Base-by-base conservation (phyloP, 2,797 vertebrate species). In the Eleutherodactylus coqui region DNA sequence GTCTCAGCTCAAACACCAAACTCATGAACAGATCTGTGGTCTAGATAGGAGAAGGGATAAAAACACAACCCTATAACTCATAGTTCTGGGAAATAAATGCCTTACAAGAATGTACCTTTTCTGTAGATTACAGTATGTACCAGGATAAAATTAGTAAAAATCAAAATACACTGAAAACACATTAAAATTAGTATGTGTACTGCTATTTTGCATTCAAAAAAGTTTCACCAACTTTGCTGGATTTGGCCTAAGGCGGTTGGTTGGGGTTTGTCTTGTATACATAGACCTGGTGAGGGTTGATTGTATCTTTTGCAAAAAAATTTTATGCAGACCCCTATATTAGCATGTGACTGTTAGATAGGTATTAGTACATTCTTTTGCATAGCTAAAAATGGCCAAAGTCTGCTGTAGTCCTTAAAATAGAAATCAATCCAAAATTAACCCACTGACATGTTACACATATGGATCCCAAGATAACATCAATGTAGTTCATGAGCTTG, bases 1-100 rank as follows among this genome's bases (percentile, higher is more conserved):
- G 90, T 89, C 93, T 93, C 87, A 98, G 92, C 84, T 95, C 92
- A 70, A 96, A 95, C 73, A 94, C 94, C 8, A 97, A 91, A 27
- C 85, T 90, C 89, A 94, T 91, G 90, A 96, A 95, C 32, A 93
- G 91, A 32, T 95, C 93, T 36, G 95, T 91, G 62, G 94, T 89
- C 96, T 97, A 81, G 1, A 53, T 4, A 81, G 43, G 51, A 89
- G 49, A 16, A 86, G n/a, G 58, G 43, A 75, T 13, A 60, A 60
- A n/a, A 41, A 27, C 3, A 53, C 11, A 72, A 43, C 45, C 1
- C 21, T 41, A 29, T 77, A 1, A 77, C 58, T 53, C 5, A 76
- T 51, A 34, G 19, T 21, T 51, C 7, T 76, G 11, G 4, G 16
- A 4, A 14, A 32, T 14, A 5, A 60, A 9, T 1, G 1, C 6